These are phyloP conservation scores for Lacerta bilineata DNA, from an alignment of 2,797 vertebrate genomes.

Conservation along the genomic window DNA sequence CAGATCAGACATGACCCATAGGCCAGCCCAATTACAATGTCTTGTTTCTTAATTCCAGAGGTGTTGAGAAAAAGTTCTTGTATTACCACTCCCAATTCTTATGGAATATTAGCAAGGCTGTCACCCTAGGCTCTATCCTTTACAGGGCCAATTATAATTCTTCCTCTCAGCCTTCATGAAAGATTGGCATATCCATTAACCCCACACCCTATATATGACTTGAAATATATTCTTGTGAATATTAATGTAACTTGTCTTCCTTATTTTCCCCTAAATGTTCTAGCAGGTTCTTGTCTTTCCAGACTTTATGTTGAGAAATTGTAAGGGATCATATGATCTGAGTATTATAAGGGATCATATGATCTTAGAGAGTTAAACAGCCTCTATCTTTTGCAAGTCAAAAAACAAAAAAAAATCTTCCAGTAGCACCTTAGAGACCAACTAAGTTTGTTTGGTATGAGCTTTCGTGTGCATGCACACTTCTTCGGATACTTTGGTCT, in stretches of 20 bases:
- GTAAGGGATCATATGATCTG: slow-evolving; percentile 20
- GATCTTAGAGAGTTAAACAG: slow-evolving; percentile 64
- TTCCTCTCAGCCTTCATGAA: neutral
- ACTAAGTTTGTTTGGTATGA: too few relatives aligned
- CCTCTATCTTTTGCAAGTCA: slow-evolving; percentile 66
- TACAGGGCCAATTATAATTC: neutral
- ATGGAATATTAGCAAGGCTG: neutral
- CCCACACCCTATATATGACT: neutral
- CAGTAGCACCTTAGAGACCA: too few relatives aligned
- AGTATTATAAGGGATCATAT: too few relatives aligned
- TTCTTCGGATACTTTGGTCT: too few relatives aligned
- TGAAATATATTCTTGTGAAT: neutral
- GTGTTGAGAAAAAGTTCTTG: neutral
- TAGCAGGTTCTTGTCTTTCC: neutral
- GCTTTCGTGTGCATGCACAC: too few relatives aligned
- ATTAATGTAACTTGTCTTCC: neutral
- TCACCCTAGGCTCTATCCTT: neutral
- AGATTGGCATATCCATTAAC: slow-evolving; percentile 5
- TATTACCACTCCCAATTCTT: neutral
- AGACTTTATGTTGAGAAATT: slow-evolving; percentile 22
- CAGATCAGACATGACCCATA: neutral
- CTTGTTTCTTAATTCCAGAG: slow-evolving; percentile 7
- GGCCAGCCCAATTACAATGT: neutral
- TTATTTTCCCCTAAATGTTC: neutral
- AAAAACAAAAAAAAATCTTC: neutral